Conservation (phyloP, 2,113 vertebrate species). For the Neofelis nebulosa region DNA sequence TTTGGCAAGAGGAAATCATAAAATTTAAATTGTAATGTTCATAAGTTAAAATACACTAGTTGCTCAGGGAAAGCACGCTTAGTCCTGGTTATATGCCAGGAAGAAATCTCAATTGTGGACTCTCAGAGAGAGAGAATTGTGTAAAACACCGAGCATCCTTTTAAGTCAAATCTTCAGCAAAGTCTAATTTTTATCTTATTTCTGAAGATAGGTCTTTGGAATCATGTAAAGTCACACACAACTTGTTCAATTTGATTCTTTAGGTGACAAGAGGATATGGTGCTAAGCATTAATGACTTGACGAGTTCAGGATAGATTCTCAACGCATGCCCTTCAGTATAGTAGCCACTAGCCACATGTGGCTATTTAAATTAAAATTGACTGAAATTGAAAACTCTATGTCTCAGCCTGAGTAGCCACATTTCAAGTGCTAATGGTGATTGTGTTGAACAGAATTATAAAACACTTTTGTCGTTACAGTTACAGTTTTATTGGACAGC, state of each 20-base stretch:
- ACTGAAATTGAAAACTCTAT: not conserved
- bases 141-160: not conserved
- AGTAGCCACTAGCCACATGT: too few species aligned
- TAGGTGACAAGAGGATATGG: not conserved
- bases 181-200: not conserved
- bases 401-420: not conserved
- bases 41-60: not conserved
- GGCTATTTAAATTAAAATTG: not conserved
- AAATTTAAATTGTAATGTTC: not conserved
- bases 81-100: not conserved
- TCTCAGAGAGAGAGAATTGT: not conserved
- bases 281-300: not conserved
- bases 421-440: not conserved
- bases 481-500: not conserved
- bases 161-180: not conserved
- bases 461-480: not conserved
- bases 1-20: not conserved
- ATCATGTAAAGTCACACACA: not conserved
- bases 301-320: not conserved
- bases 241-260: not conserved
- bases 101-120: not conserved
- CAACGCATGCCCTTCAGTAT: fast-evolving
- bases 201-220: not conserved
- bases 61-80: not conserved
- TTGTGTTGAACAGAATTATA: not conserved